Conservation (phyloP, 2,888 invertebrate genomes). For the Drosophila meridiana region DNA sequence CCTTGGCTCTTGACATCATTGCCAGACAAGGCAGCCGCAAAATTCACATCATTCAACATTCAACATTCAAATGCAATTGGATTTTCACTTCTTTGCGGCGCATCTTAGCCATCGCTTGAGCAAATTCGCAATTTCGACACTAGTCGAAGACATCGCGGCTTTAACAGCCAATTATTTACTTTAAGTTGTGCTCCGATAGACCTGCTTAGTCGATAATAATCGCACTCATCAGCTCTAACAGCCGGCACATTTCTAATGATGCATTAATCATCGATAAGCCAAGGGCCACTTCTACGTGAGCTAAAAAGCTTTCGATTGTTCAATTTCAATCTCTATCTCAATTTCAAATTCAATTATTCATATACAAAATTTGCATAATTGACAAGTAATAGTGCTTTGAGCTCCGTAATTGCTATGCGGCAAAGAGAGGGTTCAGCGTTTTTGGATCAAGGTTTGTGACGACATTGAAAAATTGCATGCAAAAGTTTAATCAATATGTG, state of each 20-base stretch:
- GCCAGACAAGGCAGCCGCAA: constrained; percentile 47
- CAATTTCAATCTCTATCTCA: constrained; percentile 4
- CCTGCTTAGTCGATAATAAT: constrained; percentile 18
- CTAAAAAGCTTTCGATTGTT: constrained; percentile 35
- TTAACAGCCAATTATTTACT: constrained; percentile 27
- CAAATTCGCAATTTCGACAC: constrained; percentile 38
- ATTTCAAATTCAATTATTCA: constrained; percentile 41
- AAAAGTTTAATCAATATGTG: constrained; percentile 71
- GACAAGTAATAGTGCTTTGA: constrained; percentile 16
- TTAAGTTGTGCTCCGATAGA: constrained; percentile 6
- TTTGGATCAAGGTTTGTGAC: constrained; percentile 68
- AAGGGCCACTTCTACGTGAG: constrained; percentile 9
- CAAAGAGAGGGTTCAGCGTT: constrained; percentile 28
- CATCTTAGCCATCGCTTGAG: constrained; percentile 27
- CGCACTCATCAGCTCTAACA: constrained; percentile 17
- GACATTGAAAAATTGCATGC: constrained; percentile 75
- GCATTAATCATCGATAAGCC: constrained; percentile 28
- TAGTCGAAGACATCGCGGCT: constrained; percentile 21
- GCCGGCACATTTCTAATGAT: constrained; percentile 9
- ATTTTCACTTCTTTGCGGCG: constrained; percentile 69
- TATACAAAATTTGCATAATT: constrained; percentile 62
- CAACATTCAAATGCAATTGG: constrained; percentile 76
- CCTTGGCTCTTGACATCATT: constrained; percentile 71
- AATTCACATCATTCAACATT: constrained; percentile 78
- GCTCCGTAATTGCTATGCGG: constrained; percentile 35